These are phyloP conservation scores for Cherax destructor DNA, from an alignment of 1,140 invertebrate genomes.

Conservation along the genomic window DNA sequence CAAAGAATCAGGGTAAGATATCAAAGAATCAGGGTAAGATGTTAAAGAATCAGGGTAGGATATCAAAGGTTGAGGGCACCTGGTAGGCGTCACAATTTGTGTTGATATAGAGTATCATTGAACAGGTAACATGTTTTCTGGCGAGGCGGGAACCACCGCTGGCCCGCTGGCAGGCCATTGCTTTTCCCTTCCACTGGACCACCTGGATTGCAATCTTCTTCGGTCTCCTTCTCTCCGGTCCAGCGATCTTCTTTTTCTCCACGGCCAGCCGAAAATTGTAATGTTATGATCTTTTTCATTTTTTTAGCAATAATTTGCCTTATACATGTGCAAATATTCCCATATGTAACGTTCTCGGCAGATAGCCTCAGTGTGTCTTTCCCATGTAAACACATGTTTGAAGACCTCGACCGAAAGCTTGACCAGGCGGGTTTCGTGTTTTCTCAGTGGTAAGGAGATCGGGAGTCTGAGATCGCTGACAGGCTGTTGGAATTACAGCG, in stretches of 20 bases:
- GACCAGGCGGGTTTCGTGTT: too few species aligned
- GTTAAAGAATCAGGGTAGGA: too few species aligned
- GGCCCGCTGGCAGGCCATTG: conserved; percentile 28
- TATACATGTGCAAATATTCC: too few species aligned
- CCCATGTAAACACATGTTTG: too few species aligned
- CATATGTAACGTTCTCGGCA: too few species aligned
- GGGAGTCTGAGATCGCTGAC: neutral
- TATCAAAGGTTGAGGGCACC: too few species aligned
- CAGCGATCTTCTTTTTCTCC: neutral
- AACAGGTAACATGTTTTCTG: conserved; percentile 28
- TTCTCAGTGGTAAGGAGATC: neutral
- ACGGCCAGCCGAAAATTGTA: neutral
- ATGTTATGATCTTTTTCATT: neutral
- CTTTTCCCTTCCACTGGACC: conserved; percentile 9
- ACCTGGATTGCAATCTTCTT: conserved; percentile 32
- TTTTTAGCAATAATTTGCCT: too few species aligned
- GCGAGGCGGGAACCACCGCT: conserved; percentile 13
- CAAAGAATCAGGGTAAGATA: too few species aligned
- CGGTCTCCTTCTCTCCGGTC: neutral
- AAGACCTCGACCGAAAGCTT: too few species aligned
- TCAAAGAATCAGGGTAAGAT: too few species aligned
- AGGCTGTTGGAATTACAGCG: neutral
- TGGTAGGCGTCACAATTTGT: too few species aligned
- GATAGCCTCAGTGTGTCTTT: too few species aligned
- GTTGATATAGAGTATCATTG: neutral